Base-by-base conservation (phyloP, 2,888 invertebrate species). In the Tetragnatha montana region DNA sequence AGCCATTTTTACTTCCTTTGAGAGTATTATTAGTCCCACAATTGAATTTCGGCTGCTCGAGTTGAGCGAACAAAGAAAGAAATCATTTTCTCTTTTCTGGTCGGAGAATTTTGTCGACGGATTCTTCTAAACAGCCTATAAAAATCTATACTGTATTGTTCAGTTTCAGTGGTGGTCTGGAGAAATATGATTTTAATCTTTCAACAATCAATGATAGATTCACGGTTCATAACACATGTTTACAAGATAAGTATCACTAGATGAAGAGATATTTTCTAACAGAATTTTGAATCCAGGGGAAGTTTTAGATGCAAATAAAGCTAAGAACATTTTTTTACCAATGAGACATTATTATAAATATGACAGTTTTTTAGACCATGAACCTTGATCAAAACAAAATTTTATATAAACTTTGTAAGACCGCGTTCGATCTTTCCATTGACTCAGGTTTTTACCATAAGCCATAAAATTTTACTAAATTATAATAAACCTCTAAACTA, bases 81-180 rank as follows among this genome's bases (percentile, higher is more conserved):
- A 60, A 60, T 60, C 60, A 10, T 60, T 19, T 49, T 51, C 17
- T 60, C 60, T 78, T 78, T 21, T 60, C 50, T 49, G 49, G 22
- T 7, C 22, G 12, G 21, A 78, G 78, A 78, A 60, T 60, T 78
- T 60, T 60, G 60, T 78, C 60, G 51, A 78, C 60, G 60, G 60
- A 60, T 60, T 17, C 60, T 12, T 60, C 60, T 17, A 17, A 60
- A 60, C 60, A 60, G 60, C 17, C 17, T 10, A 17, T 60, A 60
- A 60, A 35, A 35, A 8, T 17, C 60, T 60, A 60, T 60, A 60
- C 10, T 60, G 35, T 10, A 60, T 60, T 60, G 60, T 60, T 60
- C 60, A 17, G 60, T 60, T 12, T 17, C 60, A 17, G 60, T 60
- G 35, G 60, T 60, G 60, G 60, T 60, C 60, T 60, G 12, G 60